Percentiles rank a stretch among this genome's conserved stretches.
These are phyloP conservation scores for Physocephala rufipes DNA, from an alignment of 2,888 invertebrate genomes.

Conservation along the genomic window DNA sequence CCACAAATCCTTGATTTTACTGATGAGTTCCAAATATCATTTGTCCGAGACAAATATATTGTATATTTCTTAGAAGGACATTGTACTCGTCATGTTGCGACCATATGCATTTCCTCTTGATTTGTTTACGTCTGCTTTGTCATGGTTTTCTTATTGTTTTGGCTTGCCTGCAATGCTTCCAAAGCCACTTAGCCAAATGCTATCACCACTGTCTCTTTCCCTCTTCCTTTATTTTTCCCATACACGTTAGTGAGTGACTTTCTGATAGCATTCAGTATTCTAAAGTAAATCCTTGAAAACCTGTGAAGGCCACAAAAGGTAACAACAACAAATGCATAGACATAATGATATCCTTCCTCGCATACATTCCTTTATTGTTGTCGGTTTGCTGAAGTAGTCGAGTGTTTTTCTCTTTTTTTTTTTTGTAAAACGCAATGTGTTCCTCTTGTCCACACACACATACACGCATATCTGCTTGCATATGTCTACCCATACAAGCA, in stretches of 20 bases:
- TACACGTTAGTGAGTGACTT: no score
- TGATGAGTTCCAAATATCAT: not conserved
- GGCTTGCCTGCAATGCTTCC: not conserved
- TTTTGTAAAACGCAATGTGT: conserved; percentile 12
- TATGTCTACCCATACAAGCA: not conserved
- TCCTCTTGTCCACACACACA: not conserved
- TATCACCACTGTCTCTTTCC: no score
- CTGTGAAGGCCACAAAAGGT: conserved; percentile 31
- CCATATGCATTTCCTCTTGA: not conserved
- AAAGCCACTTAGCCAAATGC: not conserved
- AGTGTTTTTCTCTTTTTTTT: not conserved
- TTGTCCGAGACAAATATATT: conserved; percentile 11
- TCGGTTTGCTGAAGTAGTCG: conserved; percentile 16
- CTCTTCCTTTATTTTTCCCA: no score
- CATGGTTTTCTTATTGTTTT: not conserved
- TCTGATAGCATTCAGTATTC: not conserved
- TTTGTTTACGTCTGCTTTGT: not conserved
- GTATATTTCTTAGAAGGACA: not conserved
- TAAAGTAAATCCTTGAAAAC: conserved; percentile 33
- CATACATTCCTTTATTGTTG: not conserved
- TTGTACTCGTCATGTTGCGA: not conserved
- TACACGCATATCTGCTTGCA: not conserved
- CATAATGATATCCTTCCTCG: not conserved
- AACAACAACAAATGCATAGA: not conserved
- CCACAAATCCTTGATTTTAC: no score